Evolutionary conservation across 2,113 vertebrate species (phyloP).

Genomic region (Petroica traversi): DNA sequence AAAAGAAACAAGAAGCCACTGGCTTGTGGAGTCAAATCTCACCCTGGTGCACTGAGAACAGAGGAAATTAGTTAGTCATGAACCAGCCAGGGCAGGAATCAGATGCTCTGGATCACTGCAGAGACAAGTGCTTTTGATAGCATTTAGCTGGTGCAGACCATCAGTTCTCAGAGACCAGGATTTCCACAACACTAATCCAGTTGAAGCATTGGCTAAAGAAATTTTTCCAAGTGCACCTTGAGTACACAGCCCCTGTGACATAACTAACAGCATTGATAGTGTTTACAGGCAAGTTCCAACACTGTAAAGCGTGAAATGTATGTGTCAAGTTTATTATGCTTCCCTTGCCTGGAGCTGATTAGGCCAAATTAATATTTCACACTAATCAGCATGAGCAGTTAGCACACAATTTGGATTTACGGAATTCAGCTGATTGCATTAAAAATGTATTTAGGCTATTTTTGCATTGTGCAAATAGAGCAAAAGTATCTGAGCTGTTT

Average conservation of each 20-base stretch:
- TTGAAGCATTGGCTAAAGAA: neutral
- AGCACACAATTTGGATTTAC: slow-evolving; percentile 66
- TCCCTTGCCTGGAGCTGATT: slow-evolving; percentile 56
- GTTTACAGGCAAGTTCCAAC: slow-evolving; percentile 27
- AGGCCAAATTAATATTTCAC: slow-evolving; percentile 74
- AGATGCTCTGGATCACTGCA: neutral
- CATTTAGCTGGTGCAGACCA: slow-evolving; percentile 7
- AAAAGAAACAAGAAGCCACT: neutral
- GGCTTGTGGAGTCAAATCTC: neutral
- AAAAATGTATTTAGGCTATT: slow-evolving; percentile 71
- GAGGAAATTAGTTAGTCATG: neutral
- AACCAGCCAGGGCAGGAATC: neutral
- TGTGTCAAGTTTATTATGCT: slow-evolving; percentile 71
- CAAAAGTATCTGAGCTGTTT: slow-evolving; percentile 39
- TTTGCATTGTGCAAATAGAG: slow-evolving; percentile 58
- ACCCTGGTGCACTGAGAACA: neutral
- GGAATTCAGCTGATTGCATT: slow-evolving; percentile 67
- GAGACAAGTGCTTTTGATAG: neutral
- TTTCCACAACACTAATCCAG: neutral
- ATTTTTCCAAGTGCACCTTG: slow-evolving; percentile 6
- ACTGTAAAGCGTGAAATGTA: slow-evolving; percentile 60
- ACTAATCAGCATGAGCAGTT: slow-evolving; percentile 68
- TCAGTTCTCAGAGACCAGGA: neutral
- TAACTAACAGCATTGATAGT: neutral
- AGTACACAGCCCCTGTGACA: neutral